Base-by-base conservation (phyloP, 2,888 invertebrate genomes). In the Drosophila stalkeri region DNA sequence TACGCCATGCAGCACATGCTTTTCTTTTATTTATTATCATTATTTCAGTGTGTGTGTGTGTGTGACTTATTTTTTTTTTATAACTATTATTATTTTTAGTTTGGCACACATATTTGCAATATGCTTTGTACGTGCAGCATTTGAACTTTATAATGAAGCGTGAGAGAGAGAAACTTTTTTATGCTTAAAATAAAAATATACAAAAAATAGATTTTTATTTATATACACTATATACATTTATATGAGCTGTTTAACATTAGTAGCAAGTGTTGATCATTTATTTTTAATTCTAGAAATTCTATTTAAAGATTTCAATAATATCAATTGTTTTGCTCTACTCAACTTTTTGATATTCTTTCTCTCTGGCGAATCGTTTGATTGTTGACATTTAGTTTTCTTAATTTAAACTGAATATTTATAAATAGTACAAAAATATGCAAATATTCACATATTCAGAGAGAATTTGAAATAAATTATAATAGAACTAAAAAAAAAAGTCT, bases 1-100 rank as follows among this genome's bases (percentile, higher is more conserved):
- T 83, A 70, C 86, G 79, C 72, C 82, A 80, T 77, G 88, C 65
- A 72, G 75, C 71, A 80, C 69, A 83, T 73, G 69, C 46, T 68
- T 73, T 60, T 39, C 27, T 20, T 60, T 49, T 55, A 55, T 55
- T 55, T 55, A 57, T 57, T 55, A 41, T 55, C 41, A 55, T 55
- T 55, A 44, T 57, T 33, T 20, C 11, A 5, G 9, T 20, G 33
- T 51, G 51, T 51, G 51, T 49, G 33, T 20, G n/a, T 2, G 39
- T 14, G 1, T 16, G 46, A 9, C 37, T 80, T 84, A n/a, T n/a
- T 75, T 20, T 49, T 82, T 85, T 75, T 68, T 73, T 69, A 76
- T 69, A 76, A 69, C 67, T 65, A 75, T 75, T 77, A 83, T 70
- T 72, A 56, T 67, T 69, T 63, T 35, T 47, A 51, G 31, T 69